phyloP scores from a whole-genome alignment of 2,797 vertebrate genomes.

The Rhinatrema bivittatum region DNA sequence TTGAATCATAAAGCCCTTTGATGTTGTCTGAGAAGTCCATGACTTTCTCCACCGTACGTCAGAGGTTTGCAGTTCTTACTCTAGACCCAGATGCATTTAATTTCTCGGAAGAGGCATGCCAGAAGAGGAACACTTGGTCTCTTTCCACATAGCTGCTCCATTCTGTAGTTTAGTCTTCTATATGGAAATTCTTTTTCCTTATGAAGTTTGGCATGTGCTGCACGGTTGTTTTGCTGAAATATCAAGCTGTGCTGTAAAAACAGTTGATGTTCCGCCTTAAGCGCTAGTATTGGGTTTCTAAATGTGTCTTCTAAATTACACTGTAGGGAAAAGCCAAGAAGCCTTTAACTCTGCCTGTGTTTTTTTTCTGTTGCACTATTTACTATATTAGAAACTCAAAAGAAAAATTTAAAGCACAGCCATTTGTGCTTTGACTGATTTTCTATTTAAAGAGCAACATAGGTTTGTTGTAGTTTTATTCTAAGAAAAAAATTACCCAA shows the following conservation, averaged over 20 bases:
- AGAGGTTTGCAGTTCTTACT: fast-evolving
- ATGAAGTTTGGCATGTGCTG: conserved; percentile 51
- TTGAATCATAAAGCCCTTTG: too few species aligned
- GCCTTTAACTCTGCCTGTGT: conserved; percentile 9
- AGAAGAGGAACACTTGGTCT: conserved; percentile 24
- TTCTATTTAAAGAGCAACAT: too few species aligned
- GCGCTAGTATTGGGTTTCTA: conserved; percentile 32
- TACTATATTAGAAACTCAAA: neutral
- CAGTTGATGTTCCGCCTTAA: conserved; percentile 31
- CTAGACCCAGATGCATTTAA: conserved; percentile 17
- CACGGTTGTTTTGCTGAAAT: conserved; percentile 51
- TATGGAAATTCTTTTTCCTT: conserved; percentile 27
- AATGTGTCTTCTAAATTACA: conserved; percentile 43
- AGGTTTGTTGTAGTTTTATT: too few species aligned
- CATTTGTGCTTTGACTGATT: too few species aligned
- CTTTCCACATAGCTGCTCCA: conserved; percentile 6
- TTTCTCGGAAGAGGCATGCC: conserved; percentile 25
- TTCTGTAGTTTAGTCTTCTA: conserved; percentile 23
- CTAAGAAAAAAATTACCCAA: too few species aligned
- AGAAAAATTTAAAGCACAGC: too few species aligned
- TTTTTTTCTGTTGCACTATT: neutral
- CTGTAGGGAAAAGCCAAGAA: conserved; percentile 28
- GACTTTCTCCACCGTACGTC: too few species aligned
- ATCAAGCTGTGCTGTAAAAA: conserved; percentile 20
- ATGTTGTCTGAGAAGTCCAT: too few species aligned